These are phyloP conservation scores for Bufo gargarizans DNA, from an alignment of 2,113 vertebrate genomes.

Conservation along the genomic window DNA sequence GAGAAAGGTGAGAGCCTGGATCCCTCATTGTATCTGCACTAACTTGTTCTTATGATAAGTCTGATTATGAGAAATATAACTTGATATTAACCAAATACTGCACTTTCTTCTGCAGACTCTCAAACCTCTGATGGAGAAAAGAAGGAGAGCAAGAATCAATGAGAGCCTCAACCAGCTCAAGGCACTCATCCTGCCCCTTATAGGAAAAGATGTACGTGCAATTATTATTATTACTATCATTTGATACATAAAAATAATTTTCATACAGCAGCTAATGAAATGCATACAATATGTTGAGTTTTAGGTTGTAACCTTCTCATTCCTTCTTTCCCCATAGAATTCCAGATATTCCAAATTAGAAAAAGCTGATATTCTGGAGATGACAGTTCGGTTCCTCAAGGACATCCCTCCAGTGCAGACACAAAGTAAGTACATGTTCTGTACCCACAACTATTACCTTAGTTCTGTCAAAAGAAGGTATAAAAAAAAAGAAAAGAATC, in stretches of 20 bases:
- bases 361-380: conserved; percentile 90
- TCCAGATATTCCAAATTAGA: conserved; percentile 83
- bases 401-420: conserved; percentile 70
- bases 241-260: not conserved
- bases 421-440: conserved; percentile 71
- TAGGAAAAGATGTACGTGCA: conserved; percentile 83
- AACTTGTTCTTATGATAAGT: not conserved
- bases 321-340: conserved; percentile 66
- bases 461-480: not conserved
- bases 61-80: not conserved
- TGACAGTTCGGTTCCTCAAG: conserved; percentile 86
- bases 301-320: not conserved
- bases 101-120: conserved; percentile 73
- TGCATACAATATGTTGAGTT: not conserved
- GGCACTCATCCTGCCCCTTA: conserved; percentile 81
- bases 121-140: conserved; percentile 83
- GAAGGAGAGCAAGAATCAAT: conserved; percentile 83
- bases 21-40: not conserved
- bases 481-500: not conserved
- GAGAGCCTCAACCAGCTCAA: conserved; percentile 82
- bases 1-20: conserved; percentile 72
- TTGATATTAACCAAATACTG: not conserved
- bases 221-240: not conserved
- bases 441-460: not conserved
- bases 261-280: not conserved